Conservation (phyloP, 2,888 invertebrate species). For the Aleiodes alternator region DNA sequence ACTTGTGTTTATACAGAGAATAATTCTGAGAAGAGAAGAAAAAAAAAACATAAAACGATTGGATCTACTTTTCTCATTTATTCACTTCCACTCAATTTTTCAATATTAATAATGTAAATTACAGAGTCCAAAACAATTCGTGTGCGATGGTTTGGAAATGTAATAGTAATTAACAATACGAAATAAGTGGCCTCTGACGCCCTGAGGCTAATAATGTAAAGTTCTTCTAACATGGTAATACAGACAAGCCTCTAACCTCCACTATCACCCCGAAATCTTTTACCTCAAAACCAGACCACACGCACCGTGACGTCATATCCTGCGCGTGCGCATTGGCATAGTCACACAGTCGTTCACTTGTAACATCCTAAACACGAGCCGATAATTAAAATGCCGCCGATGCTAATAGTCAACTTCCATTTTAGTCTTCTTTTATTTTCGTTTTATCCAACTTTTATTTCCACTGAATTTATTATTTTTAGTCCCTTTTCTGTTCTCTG, state of each 20-base stretch:
- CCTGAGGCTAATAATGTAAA: conserved; percentile 20
- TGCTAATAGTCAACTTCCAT: conserved; percentile 51
- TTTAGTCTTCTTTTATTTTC: conserved; percentile 7
- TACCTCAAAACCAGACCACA: conserved; percentile 48
- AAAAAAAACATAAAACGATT: background rate
- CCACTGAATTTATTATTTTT: conserved; percentile 9
- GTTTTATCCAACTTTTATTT: conserved; percentile 16
- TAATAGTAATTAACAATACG: conserved; percentile 43
- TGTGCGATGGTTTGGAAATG: conserved; percentile 12
- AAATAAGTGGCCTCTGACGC: conserved; percentile 12
- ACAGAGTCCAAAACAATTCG: background rate
- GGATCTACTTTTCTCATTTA: conserved; percentile 12
- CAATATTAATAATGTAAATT: conserved; percentile 20
- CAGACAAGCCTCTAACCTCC: conserved; percentile 8
- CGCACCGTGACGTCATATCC: conserved; percentile 58
- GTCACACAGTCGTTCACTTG: conserved; percentile 37
- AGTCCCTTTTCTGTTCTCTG: background rate
- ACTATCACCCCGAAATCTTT: conserved; percentile 31
- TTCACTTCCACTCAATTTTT: background rate
- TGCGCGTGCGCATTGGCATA: conserved; percentile 53
- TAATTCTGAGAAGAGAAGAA: conserved; percentile 14
- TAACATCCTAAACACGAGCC: conserved; percentile 57
- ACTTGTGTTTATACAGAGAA: background rate
- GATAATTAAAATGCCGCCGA: conserved; percentile 57
- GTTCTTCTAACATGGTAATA: conserved; percentile 19